Conservation (phyloP, 2,797 vertebrate species). For the Columba guinea region DNA sequence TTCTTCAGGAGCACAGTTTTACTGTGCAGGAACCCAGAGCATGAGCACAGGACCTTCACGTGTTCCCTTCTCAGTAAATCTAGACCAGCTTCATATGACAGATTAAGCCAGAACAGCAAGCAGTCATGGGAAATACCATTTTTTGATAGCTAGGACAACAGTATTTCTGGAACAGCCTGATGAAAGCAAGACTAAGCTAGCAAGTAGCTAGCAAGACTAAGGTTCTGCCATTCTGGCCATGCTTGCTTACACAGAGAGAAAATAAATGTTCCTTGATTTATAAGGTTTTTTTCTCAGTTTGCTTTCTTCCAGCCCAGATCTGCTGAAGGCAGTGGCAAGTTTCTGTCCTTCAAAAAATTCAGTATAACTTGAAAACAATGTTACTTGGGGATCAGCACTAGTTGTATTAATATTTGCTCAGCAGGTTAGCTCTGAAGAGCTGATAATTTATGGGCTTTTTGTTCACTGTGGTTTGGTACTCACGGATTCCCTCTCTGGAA, state of each 20-base stretch:
- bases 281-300: neutral
- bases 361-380: neutral
- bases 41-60: neutral
- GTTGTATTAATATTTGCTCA: constrained; percentile 12
- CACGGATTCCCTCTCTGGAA: constrained; percentile 27
- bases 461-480: neutral
- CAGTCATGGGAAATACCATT: neutral
- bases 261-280: neutral
- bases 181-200: neutral
- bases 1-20: neutral
- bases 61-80: neutral
- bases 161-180: neutral
- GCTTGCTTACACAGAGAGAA: neutral
- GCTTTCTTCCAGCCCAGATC: neutral
- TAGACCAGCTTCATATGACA: neutral
- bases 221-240: neutral
- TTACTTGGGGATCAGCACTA: neutral
- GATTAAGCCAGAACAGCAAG: neutral
- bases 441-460: constrained; percentile 18
- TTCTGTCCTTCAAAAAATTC: neutral
- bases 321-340: neutral
- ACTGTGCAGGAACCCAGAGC: neutral
- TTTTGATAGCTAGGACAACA: neutral
- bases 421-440: constrained; percentile 4
- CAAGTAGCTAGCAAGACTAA: neutral